phyloP scores from a whole-genome alignment of 2,113 vertebrate genomes.

The Serinus canaria region DNA sequence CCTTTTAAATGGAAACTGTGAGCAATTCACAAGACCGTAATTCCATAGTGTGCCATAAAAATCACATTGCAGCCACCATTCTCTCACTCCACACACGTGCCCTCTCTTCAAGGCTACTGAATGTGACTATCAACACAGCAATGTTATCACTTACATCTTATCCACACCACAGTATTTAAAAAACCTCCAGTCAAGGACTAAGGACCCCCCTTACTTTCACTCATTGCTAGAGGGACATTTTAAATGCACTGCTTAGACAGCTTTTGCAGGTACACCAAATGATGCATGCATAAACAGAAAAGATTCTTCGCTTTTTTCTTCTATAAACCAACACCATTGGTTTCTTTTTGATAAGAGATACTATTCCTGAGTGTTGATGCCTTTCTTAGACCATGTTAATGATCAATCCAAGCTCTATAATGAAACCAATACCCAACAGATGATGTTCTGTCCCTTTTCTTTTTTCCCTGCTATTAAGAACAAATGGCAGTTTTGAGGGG shows the following conservation, averaged over 20 bases:
- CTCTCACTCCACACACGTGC: background rate
- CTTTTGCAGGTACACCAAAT: background rate
- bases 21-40: background rate
- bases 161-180: background rate
- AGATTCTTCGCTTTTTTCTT: background rate
- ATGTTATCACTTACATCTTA: background rate
- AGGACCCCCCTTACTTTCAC: background rate
- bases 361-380: background rate
- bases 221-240: background rate
- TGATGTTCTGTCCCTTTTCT: background rate
- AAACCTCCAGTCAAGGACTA: background rate
- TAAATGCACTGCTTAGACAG: background rate
- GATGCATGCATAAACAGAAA: background rate
- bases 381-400: background rate
- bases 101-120: background rate
- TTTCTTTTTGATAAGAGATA: background rate
- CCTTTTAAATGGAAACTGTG: background rate
- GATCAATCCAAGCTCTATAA: background rate
- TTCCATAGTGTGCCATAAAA: background rate
- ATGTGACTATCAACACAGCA: background rate
- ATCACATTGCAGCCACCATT: background rate
- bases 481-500: background rate
- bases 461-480: background rate
- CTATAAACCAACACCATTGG: background rate
- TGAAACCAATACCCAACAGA: background rate